Base-by-base conservation (phyloP, 2,888 invertebrate species). In the Atherix ibis region DNA sequence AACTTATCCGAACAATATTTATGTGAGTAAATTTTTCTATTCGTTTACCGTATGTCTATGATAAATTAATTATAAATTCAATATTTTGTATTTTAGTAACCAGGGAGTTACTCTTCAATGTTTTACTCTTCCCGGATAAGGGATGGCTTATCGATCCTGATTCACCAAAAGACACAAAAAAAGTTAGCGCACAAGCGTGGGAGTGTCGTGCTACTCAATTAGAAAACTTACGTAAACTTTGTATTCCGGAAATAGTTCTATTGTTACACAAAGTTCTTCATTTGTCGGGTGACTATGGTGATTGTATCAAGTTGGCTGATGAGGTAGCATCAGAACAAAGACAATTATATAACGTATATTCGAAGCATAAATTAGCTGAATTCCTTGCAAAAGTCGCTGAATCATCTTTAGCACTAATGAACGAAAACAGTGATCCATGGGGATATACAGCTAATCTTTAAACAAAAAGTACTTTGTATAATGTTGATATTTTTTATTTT, bases 91-190 rank as follows among this genome's bases (percentile, higher is more conserved):
- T 56, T 39, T 49, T 68, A 76, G 77, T 73, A 36, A 79, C 85
- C 0, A 79, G 79, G 46, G 76, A 76, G 40, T 67, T 80, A 33
- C 64, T 94, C 5, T 87, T 81, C 58, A 89, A 91, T 58, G 80
- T 92, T 1, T 55, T 94, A 24, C 56, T 87, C 8, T 92, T 94
- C 53, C 85, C 89, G 3, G 81, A 85, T 46, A 81, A 76, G 17
- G 89, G 92, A 4, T 94, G 92, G 92, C 67, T 94, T 38, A 70
- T 74, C 28, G 89, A 89, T 53, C 67, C 72, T 12, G 67, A 58
- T 43, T 66, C 66, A 29, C 59, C 65, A 13, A 64, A 65, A 34
- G 66, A 66, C 39, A 66, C 66, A 1, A 45, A 48, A n/a, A 49
- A 54, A 28, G 45, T 64, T 56, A 66, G 68, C 32, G 58, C 56